phyloP scores from a whole-genome alignment of 35 echinoderm and acorn worm genomes.

The Apostichopus californicus region DNA sequence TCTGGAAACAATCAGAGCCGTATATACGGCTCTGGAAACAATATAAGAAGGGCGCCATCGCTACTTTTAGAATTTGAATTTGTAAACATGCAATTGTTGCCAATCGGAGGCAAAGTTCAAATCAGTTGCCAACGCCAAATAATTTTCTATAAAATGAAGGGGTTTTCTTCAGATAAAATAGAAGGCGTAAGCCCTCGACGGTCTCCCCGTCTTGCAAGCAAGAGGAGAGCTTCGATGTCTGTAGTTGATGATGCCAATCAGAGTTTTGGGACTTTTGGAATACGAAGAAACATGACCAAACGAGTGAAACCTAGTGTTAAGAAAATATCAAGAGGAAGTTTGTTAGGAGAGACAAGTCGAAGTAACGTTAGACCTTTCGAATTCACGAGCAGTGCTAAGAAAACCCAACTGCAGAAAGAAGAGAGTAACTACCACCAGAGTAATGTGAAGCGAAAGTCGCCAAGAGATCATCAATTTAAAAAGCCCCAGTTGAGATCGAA shows the following conservation, averaged over 20 bases:
- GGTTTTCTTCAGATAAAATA: neutral
- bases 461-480: constrained; percentile 29
- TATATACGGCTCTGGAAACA: neutral
- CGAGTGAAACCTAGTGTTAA: constrained; percentile 45
- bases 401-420: constrained; percentile 13
- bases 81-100: constrained; percentile 7
- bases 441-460: neutral
- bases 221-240: constrained; percentile 48
- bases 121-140: neutral
- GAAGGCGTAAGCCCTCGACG: neutral
- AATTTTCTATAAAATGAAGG: neutral
- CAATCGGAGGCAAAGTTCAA: constrained; percentile 15
- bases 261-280: neutral
- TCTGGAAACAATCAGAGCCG: too few species aligned
- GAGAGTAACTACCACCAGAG: neutral
- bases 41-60: neutral
- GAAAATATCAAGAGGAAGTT: neutral
- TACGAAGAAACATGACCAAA: constrained; percentile 9
- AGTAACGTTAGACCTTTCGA: constrained; percentile 2
- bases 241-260: constrained; percentile 15
- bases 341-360: constrained; percentile 11
- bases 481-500: neutral
- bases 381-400: neutral
- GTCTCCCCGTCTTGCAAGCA: constrained; percentile 41
- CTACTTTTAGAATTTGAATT: constrained; percentile 31